Base-by-base conservation (phyloP, 2,888 invertebrate genomes). In the Drosophila merina region DNA sequence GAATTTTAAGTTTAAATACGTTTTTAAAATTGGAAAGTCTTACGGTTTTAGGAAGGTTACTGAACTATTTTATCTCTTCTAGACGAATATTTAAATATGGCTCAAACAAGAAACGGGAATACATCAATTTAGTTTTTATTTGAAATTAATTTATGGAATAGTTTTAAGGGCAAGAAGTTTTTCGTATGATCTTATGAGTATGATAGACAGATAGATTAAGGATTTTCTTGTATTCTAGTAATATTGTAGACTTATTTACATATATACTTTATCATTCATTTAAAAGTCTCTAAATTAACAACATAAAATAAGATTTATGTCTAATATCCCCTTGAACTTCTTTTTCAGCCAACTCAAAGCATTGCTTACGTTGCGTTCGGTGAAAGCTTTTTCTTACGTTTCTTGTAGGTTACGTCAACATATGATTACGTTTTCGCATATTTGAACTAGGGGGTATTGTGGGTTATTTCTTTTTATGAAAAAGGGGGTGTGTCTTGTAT, bases 401-500 rank as follows among this genome's bases (percentile, higher is more conserved):
- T 28, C 44, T 62, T 25, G n/a, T 28, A 28, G 33, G 12, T 42
- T 60, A 50, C 49, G 50, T 30, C 2, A 14, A 12, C 6, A 7
- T 20, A 14, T 30, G 8, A 14, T n/a, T 42, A 49, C 20, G 57
- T 47, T 57, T 47, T 57, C 4, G 7, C 28, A 50, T 63, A 63
- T 62, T 36, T 30, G 36, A 0, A 1, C 28, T 26, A 63, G 50
- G 45, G 63, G 50, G 63, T 45, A 51, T 45, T 31, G 4, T 0
- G 4, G 9, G 50, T 31, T 51, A 25, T 14, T 63, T 8, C 12
- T 0, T 4, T 25, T 9, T 0, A 3, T 2, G 20, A 38, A 63
- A 63, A 63, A 45, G 64, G 63, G 63, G 63, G 63, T 63, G 63
- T 63, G 63, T 63, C 59, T 4, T 28, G 1, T 3, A 7, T 8